Evolutionary conservation across 2,113 vertebrate genomes (phyloP).

Genomic region (Chrysochloris asiatica): DNA sequence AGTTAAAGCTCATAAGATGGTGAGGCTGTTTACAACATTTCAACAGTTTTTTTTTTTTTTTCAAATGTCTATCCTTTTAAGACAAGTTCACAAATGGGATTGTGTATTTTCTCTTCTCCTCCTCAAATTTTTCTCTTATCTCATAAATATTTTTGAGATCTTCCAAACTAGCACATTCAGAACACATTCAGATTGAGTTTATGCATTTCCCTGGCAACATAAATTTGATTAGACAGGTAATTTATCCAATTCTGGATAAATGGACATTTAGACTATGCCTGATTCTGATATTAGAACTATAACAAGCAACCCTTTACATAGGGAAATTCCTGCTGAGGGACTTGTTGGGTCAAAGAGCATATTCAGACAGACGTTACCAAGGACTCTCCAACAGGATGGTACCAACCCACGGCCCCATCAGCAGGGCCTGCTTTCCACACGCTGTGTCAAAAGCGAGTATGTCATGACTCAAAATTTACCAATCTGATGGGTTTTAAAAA

Average conservation of each 20-base stretch:
- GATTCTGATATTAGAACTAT: background rate
- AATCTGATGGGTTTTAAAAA: background rate
- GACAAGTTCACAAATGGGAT: background rate
- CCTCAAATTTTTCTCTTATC: background rate
- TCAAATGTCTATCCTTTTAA: background rate
- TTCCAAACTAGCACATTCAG: constrained; percentile 13
- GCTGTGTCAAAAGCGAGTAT: background rate
- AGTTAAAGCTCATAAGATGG: background rate
- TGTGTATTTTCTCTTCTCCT: background rate
- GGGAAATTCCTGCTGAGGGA: background rate
- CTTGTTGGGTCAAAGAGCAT: background rate
- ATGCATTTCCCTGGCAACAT: background rate
- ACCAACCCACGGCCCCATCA: background rate
- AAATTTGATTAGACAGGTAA: background rate
- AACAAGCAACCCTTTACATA: background rate
- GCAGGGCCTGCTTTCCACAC: background rate
- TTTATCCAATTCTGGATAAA: background rate
- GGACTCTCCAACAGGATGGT: background rate
- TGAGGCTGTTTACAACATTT: background rate
- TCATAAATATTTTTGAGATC: constrained; percentile 9
- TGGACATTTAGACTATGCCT: background rate
- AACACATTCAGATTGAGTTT: background rate
- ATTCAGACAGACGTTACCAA: background rate
- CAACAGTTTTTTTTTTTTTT: background rate
- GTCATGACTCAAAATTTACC: background rate